Evolutionary conservation across 2,888 invertebrate genomes (phyloP), one percentile per base, ranked within the genome.

Genomic region (Drosophila kuntzei): DNA sequence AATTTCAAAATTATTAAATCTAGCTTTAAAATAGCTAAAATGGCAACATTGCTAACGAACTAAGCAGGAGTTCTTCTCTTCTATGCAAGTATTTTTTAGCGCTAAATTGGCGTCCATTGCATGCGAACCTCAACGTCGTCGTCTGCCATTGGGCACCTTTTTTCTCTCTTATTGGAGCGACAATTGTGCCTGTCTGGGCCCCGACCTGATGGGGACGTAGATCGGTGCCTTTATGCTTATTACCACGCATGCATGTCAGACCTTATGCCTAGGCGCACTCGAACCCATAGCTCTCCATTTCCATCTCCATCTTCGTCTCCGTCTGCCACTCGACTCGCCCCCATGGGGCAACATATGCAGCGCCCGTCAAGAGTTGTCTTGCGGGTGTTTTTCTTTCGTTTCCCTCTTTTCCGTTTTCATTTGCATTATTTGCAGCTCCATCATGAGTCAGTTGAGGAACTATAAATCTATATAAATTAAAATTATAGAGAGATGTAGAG

Each of bases 201-300:
- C 14, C 51, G 41, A 49, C 27, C 51, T 25, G 41, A 27, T 29
- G 39, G 71, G 43, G 37, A 25, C 49, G 27, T 6, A 44, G 47
- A 46, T 63, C 46, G 69, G 63, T 77, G 60, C 60, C 71, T 82
- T 72, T 72, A 79, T 83, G 88, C 86, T 86, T 86, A 83, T 87
- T 86, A 88, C 83, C 80, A 79, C 70, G 83, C 86, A 88, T 86
- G 88, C 88, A 88, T 83, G 86, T 71, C 83, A 87, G 88, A 29
- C 66, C 51, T 54, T 57, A 50, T 43, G 50, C 46, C 55, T 61
- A 50, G 66, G 61, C 62, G 59, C 60, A 75, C 75, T 71, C 61
- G 70, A 65, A 69, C 71, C 65, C 65, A 51, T 49, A 63, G 59
- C 55, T 55, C 68, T 51, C 57, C 36, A 18, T 3, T 22, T 18